Evolutionary conservation across 1,140 invertebrate species (phyloP).

Genomic region (Vanessa tameamea): DNA sequence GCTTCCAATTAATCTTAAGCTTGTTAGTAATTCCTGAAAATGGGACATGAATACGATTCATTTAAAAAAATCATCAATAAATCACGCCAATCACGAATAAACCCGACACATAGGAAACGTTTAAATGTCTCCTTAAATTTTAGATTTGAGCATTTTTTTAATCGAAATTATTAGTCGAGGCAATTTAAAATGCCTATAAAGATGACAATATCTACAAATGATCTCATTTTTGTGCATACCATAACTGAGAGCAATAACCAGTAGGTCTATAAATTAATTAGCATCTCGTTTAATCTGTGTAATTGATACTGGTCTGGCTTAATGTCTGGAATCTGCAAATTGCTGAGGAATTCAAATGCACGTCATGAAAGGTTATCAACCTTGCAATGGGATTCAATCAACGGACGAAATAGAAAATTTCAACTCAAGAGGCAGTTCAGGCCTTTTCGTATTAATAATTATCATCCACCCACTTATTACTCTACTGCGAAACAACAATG

Average conservation of each 20-base stretch:
- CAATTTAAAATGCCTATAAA: not conserved
- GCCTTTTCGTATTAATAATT: too few relatives aligned
- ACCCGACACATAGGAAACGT: too few relatives aligned
- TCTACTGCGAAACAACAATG: too few relatives aligned
- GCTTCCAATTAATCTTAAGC: too few relatives aligned
- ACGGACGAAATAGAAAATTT: not conserved
- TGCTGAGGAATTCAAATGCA: constrained; percentile 22
- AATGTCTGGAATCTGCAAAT: constrained; percentile 25
- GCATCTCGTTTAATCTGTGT: constrained; percentile 23
- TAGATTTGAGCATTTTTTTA: too few relatives aligned
- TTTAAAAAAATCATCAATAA: too few relatives aligned
- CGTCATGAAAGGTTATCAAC: constrained; percentile 19
- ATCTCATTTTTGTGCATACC: constrained; percentile 6
- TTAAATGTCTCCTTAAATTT: too few relatives aligned
- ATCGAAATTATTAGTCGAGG: not conserved
- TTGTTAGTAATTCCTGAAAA: too few relatives aligned
- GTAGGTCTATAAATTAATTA: constrained; percentile 44
- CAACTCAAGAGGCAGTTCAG: too few relatives aligned
- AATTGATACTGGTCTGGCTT: constrained; percentile 35
- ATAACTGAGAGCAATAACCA: constrained; percentile 27
- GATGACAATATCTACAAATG: not conserved
- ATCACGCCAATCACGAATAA: too few relatives aligned
- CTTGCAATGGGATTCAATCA: not conserved
- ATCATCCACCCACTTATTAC: not conserved
- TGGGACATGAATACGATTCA: too few relatives aligned